Evolutionary conservation across 1,140 invertebrate species (phyloP), one percentile per base, ranked within the genome.

Genomic region (Drosophila seguyi): DNA sequence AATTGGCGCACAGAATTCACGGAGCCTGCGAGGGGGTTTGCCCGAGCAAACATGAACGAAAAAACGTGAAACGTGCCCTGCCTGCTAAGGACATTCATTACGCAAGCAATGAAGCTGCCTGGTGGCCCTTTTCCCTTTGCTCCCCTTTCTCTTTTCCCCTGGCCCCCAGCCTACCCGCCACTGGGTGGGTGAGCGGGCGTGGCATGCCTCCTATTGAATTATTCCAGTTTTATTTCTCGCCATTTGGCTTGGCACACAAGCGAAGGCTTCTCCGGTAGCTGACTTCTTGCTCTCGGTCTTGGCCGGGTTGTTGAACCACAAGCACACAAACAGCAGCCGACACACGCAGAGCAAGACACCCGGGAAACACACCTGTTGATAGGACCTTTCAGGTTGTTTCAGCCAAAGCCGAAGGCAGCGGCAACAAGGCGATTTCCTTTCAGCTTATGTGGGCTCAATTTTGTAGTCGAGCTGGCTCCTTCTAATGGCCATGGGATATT

Each of bases 1-100:
- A 86, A 85, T 86, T 86, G 82, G 65, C 67, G 75, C 73, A 80
- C 73, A 39, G 38, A 16, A 42, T 45, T 39, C 22, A 47, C 41
- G 47, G 27, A n/a, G 7, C 16, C 11, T 13, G 50, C 8, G 8
- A 25, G 50, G 59, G 61, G 42, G 20, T 34, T 63, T 48, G 72
- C 66, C 74, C 75, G 60, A 74, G 82, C 82, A 86, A 86, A 86
- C 78, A 85, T 77, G 48, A 88, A 59, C 67, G 72, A 84, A 83
- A 79, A 76, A 90, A 90, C 77, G 90, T 85, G 81, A 90, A 84
- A 88, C 85, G 85, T 88, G 85, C 85, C 74, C 59, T 68, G 85
- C 75, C 74, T 88, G 85, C 71, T 79, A 88, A 90, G 69, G 74
- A 81, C 85, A 81, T 88, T 88, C 77, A 88, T 88, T 88, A 88